These are phyloP conservation scores for Muntiacus reevesi DNA, from an alignment of 2,113 vertebrate genomes.

Conservation along the genomic window DNA sequence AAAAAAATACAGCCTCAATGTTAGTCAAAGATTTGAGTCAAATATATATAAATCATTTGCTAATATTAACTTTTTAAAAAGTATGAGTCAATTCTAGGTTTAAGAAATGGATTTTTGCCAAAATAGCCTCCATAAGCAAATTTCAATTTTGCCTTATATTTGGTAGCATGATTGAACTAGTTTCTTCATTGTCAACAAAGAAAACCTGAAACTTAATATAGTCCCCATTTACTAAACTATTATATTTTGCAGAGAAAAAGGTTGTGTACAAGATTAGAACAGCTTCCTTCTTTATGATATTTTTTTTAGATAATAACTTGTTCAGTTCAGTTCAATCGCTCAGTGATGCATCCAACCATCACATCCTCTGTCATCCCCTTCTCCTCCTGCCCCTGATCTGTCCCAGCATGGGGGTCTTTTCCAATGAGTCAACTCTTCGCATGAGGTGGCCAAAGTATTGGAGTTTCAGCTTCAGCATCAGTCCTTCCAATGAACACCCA, in stretches of 20 bases:
- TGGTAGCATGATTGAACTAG: neutral
- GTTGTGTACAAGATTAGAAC: neutral
- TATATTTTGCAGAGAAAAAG: neutral
- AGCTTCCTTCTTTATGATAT: neutral
- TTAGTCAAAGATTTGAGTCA: neutral
- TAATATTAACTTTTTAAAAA: neutral
- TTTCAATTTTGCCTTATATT: neutral
- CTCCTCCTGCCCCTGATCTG: too few relatives aligned
- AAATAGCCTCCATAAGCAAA: neutral
- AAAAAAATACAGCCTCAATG: neutral
- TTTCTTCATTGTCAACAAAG: neutral
- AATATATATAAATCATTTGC: neutral
- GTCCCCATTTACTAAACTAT: neutral
- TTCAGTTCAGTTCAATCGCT: too few relatives aligned
- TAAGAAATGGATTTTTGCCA: neutral
- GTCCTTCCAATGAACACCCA: too few relatives aligned
- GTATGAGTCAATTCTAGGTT: neutral
- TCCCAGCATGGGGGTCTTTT: too few relatives aligned
- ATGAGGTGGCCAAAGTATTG: too few relatives aligned
- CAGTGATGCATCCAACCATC: too few relatives aligned
- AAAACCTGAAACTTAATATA: neutral
- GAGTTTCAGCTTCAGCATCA: too few relatives aligned
- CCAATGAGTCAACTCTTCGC: too few relatives aligned
- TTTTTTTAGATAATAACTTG: neutral
- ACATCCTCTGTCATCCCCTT: too few relatives aligned